A percentile compares a stretch with the other conserved stretches of the same genome.
These are phyloP conservation scores for Labroides dimidiatus DNA, from an alignment of 2,797 vertebrate species.

Conservation along the genomic window DNA sequence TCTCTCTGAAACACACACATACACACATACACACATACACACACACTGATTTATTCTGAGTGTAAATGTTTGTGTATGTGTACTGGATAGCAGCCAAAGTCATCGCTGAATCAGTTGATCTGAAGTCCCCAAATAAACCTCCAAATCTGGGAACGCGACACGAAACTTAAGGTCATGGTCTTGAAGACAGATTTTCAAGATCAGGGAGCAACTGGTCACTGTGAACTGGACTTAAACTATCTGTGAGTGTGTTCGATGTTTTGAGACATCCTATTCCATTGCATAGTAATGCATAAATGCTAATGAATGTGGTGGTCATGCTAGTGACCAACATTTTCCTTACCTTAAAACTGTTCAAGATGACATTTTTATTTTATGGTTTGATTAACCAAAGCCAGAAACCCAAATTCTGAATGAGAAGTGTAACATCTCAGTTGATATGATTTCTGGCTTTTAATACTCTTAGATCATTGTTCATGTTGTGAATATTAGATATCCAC, in stretches of 20 bases:
- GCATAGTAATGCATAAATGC: not conserved
- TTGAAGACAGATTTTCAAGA: constrained; percentile 24
- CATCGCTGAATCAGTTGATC: constrained; percentile 59
- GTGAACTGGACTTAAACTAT: not conserved
- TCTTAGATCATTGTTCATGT: too few relatives aligned
- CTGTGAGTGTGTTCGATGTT: not conserved
- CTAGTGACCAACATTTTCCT: too few relatives aligned
- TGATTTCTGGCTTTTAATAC: too few relatives aligned
- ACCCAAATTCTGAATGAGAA: too few relatives aligned
- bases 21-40: constrained; percentile 45
- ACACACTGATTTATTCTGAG: constrained; percentile 28
- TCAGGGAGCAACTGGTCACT: not conserved
- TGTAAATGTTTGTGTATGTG: constrained; percentile 60
- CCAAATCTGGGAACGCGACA: constrained; percentile 52
- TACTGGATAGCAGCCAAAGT: constrained; percentile 69
- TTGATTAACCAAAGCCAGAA: too few relatives aligned
- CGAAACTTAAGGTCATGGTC: constrained; percentile 11
- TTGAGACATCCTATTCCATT: not conserved
- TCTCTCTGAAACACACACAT: constrained; percentile 48
- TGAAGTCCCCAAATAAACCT: constrained; percentile 60
- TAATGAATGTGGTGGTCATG: too few relatives aligned
- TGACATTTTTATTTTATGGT: too few relatives aligned
- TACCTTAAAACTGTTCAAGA: too few relatives aligned
- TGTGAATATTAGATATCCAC: too few relatives aligned
- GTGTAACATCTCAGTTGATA: too few relatives aligned